phyloP scores from a whole-genome alignment of 2,113 vertebrate species.

The Syrmaticus mikado region DNA sequence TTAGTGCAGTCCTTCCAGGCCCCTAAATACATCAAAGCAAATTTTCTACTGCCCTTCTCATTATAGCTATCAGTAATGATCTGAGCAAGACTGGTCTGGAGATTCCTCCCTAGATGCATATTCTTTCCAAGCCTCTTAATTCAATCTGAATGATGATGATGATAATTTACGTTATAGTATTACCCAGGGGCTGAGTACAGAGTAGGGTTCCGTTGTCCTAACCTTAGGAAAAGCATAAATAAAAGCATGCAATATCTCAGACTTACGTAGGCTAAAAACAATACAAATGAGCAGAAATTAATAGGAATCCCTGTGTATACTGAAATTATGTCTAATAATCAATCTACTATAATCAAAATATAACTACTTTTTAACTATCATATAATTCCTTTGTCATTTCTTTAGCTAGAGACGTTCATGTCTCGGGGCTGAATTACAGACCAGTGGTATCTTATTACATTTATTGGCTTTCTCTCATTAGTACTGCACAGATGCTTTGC shows the following conservation, averaged over 20 bases:
- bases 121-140: slow-evolving; percentile 58
- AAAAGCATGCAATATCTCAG: neutral
- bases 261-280: neutral
- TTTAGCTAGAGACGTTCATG: neutral
- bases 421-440: neutral
- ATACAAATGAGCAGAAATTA: neutral
- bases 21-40: slow-evolving; percentile 40
- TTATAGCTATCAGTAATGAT: slow-evolving; percentile 39
- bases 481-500: neutral
- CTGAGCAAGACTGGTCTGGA: slow-evolving; percentile 10
- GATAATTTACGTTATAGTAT: slow-evolving; percentile 57
- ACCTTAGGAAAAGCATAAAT: neutral
- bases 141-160: slow-evolving; percentile 61
- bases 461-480: neutral
- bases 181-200: slow-evolving; percentile 8
- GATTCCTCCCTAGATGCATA: slow-evolving; percentile 46
- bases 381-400: neutral
- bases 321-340: neutral
- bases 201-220: slow-evolving; percentile 11
- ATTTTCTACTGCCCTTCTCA: slow-evolving; percentile 41
- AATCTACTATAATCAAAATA: neutral
- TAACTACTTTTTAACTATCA: neutral
- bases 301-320: neutral
- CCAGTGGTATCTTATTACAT: neutral
- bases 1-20: neutral